A percentile compares a stretch with the other conserved stretches of the same genome.
Evolutionary conservation across 2,797 vertebrate species (phyloP).

Genomic region (Sarcophilus harrisii): DNA sequence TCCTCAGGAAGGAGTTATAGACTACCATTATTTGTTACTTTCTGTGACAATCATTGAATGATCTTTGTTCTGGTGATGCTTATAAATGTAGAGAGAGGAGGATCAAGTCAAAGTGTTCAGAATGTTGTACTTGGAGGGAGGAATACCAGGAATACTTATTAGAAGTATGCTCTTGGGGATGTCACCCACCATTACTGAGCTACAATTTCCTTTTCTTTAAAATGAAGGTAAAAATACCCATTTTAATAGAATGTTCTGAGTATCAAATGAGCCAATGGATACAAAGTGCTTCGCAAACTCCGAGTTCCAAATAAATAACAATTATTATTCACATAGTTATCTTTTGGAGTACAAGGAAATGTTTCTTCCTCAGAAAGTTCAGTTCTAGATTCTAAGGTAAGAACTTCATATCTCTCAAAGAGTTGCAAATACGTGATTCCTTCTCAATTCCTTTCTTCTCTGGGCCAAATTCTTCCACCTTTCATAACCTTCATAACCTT

Average conservation of each 20-base stretch:
- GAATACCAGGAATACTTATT: not conserved
- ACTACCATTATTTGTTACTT: not conserved
- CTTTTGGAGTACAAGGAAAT: not conserved
- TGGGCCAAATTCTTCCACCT: not conserved
- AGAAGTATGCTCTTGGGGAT: not conserved
- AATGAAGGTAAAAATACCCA: not conserved
- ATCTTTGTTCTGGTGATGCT: not conserved
- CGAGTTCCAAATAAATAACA: not conserved
- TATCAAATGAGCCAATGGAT: not conserved
- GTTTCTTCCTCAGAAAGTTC: not conserved
- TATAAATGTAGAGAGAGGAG: not conserved
- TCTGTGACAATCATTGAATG: not conserved
- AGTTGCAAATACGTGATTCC: not conserved
- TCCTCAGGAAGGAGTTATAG: not conserved
- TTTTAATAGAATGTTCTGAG: not conserved
- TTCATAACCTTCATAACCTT: not conserved
- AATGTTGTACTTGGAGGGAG: not conserved
- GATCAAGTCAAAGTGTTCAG: not conserved
- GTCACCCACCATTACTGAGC: not conserved
- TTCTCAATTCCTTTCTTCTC: not conserved
- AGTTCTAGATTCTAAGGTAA: not conserved
- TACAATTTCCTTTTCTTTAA: not conserved
- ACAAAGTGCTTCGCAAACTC: not conserved
- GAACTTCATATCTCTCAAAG: not conserved
- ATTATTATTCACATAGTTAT: not conserved